Evolutionary conservation across 2,113 vertebrate genomes (phyloP).

Genomic region (Tetrax tetrax): DNA sequence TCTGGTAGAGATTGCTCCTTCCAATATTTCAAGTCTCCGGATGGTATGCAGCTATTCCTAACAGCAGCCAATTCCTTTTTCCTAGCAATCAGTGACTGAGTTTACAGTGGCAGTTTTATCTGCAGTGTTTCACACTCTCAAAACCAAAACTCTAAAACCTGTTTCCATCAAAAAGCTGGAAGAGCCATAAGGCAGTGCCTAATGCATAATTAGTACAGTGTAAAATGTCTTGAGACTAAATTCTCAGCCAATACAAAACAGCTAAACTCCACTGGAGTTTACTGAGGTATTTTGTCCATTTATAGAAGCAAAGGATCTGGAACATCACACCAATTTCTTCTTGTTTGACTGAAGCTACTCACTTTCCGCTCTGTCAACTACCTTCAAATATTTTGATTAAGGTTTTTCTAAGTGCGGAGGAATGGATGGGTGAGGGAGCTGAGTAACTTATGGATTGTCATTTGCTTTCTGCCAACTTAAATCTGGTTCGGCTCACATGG

Average conservation of each 20-base stretch:
- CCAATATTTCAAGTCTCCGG: background rate
- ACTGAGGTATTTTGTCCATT: background rate
- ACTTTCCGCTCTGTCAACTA: slow-evolving; percentile 12
- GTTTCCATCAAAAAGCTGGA: background rate
- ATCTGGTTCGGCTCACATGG: slow-evolving; percentile 19
- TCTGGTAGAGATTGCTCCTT: background rate
- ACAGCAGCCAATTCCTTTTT: background rate
- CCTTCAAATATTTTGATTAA: slow-evolving; percentile 56
- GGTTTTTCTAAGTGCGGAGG: background rate
- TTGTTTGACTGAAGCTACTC: slow-evolving; percentile 11
- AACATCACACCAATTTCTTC: background rate
- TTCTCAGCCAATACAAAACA: background rate
- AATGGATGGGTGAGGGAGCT: background rate
- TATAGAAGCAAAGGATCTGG: slow-evolving; percentile 10
- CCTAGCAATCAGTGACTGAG: background rate
- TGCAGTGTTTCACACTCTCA: background rate
- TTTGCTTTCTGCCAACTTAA: slow-evolving; percentile 28
- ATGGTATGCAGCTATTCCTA: background rate
- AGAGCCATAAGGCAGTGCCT: background rate
- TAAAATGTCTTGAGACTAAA: background rate
- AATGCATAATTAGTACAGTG: background rate
- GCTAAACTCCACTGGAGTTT: background rate
- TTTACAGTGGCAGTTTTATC: background rate
- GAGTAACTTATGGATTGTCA: slow-evolving; percentile 2
- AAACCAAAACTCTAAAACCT: background rate